Percentiles rank a stretch among this genome's conserved stretches.
phyloP scores from a whole-genome alignment of 2,113 vertebrate species.

The Rhizomys pruinosus region DNA sequence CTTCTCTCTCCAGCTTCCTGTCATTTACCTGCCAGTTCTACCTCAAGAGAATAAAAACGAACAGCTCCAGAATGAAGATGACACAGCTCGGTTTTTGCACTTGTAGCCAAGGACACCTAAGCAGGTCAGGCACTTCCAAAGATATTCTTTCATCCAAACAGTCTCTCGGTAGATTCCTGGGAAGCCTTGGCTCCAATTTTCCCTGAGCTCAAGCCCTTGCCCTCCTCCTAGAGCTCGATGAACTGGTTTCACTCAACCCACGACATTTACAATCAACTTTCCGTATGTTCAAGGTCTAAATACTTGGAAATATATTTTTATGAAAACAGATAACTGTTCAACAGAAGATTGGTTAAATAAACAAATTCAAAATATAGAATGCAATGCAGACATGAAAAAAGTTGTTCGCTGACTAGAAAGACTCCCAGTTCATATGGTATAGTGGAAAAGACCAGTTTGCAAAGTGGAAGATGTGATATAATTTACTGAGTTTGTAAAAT shows the following conservation, averaged over 20 bases:
- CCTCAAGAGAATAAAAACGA: conserved; percentile 25
- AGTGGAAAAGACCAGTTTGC: background rate
- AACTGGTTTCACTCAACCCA: background rate
- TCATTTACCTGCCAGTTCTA: background rate
- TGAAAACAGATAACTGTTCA: conserved; percentile 15
- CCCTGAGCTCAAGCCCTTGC: background rate
- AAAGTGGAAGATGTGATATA: background rate
- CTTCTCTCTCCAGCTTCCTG: background rate
- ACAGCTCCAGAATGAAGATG: background rate
- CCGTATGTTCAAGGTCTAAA: background rate
- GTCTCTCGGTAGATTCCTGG: background rate
- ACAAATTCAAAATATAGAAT: background rate
- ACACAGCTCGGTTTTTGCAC: background rate
- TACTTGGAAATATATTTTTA: conserved; percentile 41
- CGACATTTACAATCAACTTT: background rate
- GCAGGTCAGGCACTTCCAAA: conserved; percentile 42
- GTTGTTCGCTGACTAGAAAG: background rate
- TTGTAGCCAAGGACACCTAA: conserved; percentile 16
- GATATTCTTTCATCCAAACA: conserved; percentile 28
- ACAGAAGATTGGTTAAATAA: background rate
- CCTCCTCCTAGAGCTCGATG: background rate
- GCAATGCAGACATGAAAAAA: background rate
- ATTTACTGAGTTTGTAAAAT: background rate
- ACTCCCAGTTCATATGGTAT: background rate
- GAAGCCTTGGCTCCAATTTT: background rate